Evolutionary conservation across 2,113 vertebrate genomes (phyloP), one percentile per base, ranked within the genome.

Genomic region (Ancistrus triradiatus): DNA sequence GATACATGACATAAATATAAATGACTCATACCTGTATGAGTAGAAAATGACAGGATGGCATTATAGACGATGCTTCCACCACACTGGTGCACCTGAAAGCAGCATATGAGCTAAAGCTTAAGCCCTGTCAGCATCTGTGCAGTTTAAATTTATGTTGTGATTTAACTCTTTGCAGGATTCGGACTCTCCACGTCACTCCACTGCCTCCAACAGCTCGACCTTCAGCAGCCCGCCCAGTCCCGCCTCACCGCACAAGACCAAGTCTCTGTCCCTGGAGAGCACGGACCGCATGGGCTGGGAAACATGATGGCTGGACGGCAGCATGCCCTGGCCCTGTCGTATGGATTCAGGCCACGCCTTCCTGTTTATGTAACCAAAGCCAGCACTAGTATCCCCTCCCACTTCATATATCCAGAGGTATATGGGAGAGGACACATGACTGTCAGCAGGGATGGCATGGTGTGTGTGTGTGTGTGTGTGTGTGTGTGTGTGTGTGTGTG

Each of bases 161-260:
- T 13, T 7, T 4, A 5, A 1, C n/a, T 11, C 6, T 5, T 42
- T 79, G 4, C 88, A 99, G 95, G 96, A 98, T 81, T 99, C 96
- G 0, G 96, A 98, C 74, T 99, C 96, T 28, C 95, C 95, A 0
- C 89, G 95, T 64, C 96, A 97, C 81, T 99, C 96, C 44, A 98
- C 95, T 0, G 96, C 96, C 58, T 98, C 96, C 2, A 99, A 97
- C 88, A 99, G 96, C 81, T 98, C 96, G 79, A 98, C 95, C 84
- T 92, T 98, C 86, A 98, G 96, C 90, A 97, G 96, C 82, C 96
- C 96, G 4, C 95, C 95, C 38, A 98, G 95, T 78, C 96, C 95
- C 0, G 82, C 90, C 63, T 98, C 95, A 28, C 96, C 95, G 57
- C 93, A 92, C 83, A 97, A 97, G 85, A 92, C 93, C 85, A 96